These are phyloP conservation scores for Loripinus fragilis DNA, from an alignment of 2,888 invertebrate genomes.

Conservation along the genomic window DNA sequence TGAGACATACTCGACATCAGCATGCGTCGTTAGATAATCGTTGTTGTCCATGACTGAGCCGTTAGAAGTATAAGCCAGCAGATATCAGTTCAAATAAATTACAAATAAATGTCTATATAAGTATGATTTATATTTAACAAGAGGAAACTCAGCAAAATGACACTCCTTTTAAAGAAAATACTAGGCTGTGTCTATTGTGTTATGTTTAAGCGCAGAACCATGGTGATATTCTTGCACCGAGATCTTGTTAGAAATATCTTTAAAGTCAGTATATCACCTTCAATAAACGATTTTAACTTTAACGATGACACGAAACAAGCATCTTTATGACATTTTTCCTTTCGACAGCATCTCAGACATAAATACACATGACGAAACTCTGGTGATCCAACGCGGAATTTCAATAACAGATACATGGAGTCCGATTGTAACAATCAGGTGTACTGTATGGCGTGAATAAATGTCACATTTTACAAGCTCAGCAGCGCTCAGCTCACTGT, in stretches of 20 bases:
- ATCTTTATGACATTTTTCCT: neutral
- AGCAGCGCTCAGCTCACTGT: neutral
- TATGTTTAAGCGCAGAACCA: neutral
- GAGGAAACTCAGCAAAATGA: no score
- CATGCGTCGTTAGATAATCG: neutral
- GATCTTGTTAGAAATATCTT: constrained; percentile 5
- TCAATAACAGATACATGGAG: constrained; percentile 1
- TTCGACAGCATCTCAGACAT: neutral
- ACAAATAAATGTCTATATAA: no score
- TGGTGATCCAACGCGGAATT: constrained; percentile 3
- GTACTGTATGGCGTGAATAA: neutral
- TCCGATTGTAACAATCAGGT: neutral
- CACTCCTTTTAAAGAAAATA: no score
- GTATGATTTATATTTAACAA: no score
- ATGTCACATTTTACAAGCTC: neutral
- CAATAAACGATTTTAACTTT: neutral
- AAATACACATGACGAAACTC: neutral
- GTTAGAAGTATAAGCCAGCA: no score
- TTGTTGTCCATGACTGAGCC: neutral
- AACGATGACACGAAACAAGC: neutral
- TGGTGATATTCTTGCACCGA: neutral
- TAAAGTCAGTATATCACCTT: neutral
- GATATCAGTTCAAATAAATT: no score
- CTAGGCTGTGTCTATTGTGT: neutral
- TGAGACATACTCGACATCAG: neutral